Conservation (phyloP, 2,113 vertebrate genomes). For the Chaetorhynchus papuensis region DNA sequence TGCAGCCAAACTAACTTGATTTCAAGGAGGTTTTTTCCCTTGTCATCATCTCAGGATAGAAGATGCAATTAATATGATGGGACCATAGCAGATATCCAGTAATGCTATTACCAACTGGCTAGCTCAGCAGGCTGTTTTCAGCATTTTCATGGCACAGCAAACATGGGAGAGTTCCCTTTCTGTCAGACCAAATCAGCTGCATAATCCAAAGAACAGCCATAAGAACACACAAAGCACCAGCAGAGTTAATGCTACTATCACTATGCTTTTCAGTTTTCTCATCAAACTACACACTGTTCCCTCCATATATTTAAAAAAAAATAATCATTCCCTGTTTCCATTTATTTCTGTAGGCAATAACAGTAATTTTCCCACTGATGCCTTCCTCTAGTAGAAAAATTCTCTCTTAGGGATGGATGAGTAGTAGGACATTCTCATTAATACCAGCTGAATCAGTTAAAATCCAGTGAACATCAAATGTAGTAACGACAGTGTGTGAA, state of each 20-base stretch:
- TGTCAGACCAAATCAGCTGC: slow-evolving; percentile 43
- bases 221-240: background rate
- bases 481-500: slow-evolving; percentile 53
- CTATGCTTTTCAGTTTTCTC: background rate
- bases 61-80: background rate
- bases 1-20: background rate
- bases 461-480: slow-evolving; percentile 59
- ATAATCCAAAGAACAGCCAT: background rate
- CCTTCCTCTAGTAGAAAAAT: background rate
- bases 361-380: background rate
- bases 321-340: background rate
- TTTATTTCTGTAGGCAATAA: background rate
- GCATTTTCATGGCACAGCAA: slow-evolving; percentile 56
- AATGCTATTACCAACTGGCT: slow-evolving; percentile 21
- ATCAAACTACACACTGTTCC: background rate
- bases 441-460: slow-evolving; percentile 49
- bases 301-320: background rate
- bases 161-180: slow-evolving; percentile 6
- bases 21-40: background rate
- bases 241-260: slow-evolving; percentile 17
- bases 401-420: background rate
- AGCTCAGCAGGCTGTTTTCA: slow-evolving; percentile 63
- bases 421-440: slow-evolving; percentile 47
- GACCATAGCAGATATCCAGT: slow-evolving; percentile 1
- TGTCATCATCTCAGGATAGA: background rate